Evolutionary conservation across 1,140 invertebrate species (phyloP).

Genomic region (Mercenaria mercenaria): DNA sequence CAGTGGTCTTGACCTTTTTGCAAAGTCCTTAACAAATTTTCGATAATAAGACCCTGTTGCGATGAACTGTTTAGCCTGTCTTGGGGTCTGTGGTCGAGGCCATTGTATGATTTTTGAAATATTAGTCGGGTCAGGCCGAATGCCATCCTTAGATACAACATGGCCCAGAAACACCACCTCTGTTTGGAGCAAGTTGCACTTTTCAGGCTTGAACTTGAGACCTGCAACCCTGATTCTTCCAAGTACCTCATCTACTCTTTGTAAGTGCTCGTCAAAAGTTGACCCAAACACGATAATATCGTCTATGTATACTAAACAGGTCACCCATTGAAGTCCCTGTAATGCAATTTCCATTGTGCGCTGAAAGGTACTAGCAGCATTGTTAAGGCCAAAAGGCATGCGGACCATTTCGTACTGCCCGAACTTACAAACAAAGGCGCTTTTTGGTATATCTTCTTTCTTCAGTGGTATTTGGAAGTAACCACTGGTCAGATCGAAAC

Average conservation of each 20-base stretch:
- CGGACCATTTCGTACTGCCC: background rate
- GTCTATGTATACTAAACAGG: slow-evolving; percentile 64
- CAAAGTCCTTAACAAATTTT: slow-evolving; percentile 56
- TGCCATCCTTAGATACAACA: slow-evolving; percentile 49
- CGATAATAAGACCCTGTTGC: slow-evolving; percentile 66
- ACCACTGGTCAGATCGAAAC: slow-evolving; percentile 24
- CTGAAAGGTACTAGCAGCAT: background rate
- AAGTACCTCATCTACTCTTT: slow-evolving; percentile 14
- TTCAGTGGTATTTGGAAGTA: slow-evolving; percentile 84
- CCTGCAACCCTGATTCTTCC: background rate
- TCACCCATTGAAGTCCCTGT: slow-evolving; percentile 50
- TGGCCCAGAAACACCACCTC: slow-evolving; percentile 63
- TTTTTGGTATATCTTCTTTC: slow-evolving; percentile 78
- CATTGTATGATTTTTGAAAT: background rate
- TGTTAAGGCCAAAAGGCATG: slow-evolving; percentile 12
- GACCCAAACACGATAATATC: slow-evolving; percentile 66
- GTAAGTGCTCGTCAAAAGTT: slow-evolving; percentile 33
- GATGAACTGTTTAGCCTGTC: slow-evolving; percentile 63
- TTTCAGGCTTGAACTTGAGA: slow-evolving; percentile 62
- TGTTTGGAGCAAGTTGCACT: slow-evolving; percentile 65
- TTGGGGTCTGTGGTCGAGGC: slow-evolving; percentile 46
- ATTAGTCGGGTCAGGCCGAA: slow-evolving; percentile 32
- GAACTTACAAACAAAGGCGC: slow-evolving; percentile 65
- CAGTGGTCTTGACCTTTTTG: slow-evolving; percentile 60
- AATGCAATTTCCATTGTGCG: slow-evolving; percentile 38